Conservation (phyloP, 2,888 invertebrate species). For the Synanthedon andrenaeformis region DNA sequence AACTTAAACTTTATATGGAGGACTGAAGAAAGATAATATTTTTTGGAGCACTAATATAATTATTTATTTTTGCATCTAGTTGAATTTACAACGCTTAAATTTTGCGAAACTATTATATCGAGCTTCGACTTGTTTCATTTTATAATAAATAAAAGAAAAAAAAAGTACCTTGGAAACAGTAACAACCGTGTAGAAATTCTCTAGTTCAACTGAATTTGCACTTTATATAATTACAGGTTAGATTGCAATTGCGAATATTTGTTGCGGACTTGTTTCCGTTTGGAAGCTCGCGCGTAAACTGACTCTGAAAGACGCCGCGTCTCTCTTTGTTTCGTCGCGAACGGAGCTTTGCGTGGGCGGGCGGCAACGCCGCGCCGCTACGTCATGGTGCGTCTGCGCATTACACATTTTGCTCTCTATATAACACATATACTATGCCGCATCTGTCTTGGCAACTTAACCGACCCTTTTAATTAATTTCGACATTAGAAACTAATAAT, state of each 20-base stretch:
- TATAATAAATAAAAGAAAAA: too few relatives aligned
- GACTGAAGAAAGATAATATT: too few relatives aligned
- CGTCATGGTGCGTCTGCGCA: conserved; percentile 33
- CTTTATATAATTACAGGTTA: background rate
- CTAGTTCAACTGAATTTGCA: background rate
- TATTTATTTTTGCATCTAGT: too few relatives aligned
- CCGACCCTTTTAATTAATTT: conserved; percentile 36
- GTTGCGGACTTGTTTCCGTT: conserved; percentile 32
- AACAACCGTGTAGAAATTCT: too few relatives aligned
- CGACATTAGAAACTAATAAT: conserved; percentile 13
- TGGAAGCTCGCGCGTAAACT: conserved; percentile 52
- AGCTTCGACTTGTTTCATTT: too few relatives aligned
- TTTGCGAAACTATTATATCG: too few relatives aligned
- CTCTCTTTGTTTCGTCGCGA: conserved; percentile 42
- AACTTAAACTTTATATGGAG: too few relatives aligned
- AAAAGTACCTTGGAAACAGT: too few relatives aligned
- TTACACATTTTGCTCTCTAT: conserved; percentile 20
- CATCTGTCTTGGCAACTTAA: conserved; percentile 57
- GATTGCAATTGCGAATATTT: background rate
- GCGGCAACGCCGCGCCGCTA: conserved; percentile 13
- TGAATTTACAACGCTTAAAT: too few relatives aligned
- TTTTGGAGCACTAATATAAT: too few relatives aligned
- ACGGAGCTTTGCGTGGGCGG: conserved; percentile 51
- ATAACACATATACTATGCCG: conserved; percentile 21
- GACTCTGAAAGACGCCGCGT: conserved; percentile 28